Conservation (phyloP, 2,797 vertebrate species). For the Pipistrellus pipistrellus region DNA sequence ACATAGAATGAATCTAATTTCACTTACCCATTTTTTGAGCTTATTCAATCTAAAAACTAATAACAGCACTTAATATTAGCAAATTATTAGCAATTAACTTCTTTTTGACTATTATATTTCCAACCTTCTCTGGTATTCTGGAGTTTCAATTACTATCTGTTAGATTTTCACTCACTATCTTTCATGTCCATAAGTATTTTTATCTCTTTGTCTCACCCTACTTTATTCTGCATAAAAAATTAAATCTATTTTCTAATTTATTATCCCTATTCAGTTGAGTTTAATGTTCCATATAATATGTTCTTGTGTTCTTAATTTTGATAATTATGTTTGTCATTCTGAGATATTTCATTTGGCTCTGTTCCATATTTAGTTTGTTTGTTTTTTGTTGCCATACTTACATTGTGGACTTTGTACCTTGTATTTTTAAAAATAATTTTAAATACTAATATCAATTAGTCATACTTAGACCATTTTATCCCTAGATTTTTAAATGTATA, state of each 20-base stretch:
- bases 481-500: background rate
- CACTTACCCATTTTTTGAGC: background rate
- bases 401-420: background rate
- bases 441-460: background rate
- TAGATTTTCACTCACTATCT: background rate
- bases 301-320: background rate
- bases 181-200: background rate
- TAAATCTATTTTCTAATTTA: background rate
- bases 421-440: background rate
- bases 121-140: background rate
- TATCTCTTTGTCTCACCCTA: background rate
- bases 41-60: background rate
- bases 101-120: background rate
- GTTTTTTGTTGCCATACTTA: background rate
- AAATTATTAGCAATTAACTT: background rate
- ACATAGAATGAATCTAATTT: background rate
- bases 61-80: background rate
- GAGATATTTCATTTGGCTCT: constrained; percentile 15
- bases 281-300: background rate
- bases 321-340: background rate
- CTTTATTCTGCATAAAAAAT: background rate
- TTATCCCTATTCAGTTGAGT: background rate
- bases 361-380: background rate
- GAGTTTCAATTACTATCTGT: background rate
- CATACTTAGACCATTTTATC: background rate